These are phyloP conservation scores for Cryptoprocta ferox DNA, from an alignment of 2,797 vertebrate species.

Conservation along the genomic window DNA sequence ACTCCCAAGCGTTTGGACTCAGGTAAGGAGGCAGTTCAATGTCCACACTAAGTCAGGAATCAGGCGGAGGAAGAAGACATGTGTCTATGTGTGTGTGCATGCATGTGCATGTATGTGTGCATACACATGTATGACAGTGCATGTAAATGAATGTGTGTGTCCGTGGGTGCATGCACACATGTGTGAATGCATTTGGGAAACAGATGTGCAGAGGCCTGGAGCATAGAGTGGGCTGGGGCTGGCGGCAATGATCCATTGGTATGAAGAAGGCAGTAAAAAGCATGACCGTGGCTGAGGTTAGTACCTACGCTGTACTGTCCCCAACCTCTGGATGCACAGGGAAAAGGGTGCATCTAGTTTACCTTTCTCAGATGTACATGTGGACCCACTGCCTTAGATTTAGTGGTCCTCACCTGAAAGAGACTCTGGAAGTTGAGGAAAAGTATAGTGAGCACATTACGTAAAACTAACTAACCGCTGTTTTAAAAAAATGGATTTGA, in stretches of 20 bases:
- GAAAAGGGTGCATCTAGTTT: neutral
- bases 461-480: neutral
- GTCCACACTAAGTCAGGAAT: neutral
- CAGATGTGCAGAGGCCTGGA: neutral
- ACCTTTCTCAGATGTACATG: neutral
- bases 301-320: neutral
- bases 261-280: neutral
- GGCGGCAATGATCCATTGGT: neutral
- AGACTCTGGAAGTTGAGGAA: neutral
- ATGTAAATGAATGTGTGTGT: neutral
- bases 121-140: neutral
- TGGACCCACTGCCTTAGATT: neutral
- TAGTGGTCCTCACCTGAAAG: neutral
- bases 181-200: neutral
- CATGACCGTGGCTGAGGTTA: rapidly evolving
- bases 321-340: rapidly evolving
- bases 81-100: rapidly evolving
- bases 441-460: neutral
- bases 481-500: neutral
- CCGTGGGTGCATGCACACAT: neutral
- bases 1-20: neutral
- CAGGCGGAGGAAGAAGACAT: neutral
- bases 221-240: rapidly evolving
- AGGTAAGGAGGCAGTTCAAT: neutral
- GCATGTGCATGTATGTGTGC: neutral